Percentiles rank a stretch among this genome's conserved stretches.
Evolutionary conservation across 2,113 vertebrate genomes (phyloP).

Genomic region (Poeciliopsis turrubarensis): DNA sequence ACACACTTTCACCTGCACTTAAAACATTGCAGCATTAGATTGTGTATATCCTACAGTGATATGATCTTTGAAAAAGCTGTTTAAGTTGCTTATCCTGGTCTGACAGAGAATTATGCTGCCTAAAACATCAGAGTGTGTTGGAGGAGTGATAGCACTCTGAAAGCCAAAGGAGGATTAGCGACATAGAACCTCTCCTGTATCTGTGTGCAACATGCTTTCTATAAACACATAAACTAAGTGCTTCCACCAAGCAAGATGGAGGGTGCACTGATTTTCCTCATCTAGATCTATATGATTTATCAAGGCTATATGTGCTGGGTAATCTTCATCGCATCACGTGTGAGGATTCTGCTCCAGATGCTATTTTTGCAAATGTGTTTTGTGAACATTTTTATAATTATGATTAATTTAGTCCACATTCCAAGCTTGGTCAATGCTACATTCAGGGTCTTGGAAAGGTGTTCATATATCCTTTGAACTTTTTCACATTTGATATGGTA

Average conservation of each 20-base stretch:
- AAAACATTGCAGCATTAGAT: conserved; percentile 18
- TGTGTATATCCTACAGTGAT: conserved; percentile 13
- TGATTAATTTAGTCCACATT: conserved; percentile 41
- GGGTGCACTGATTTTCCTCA: conserved; percentile 55
- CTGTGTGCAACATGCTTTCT: conserved; percentile 59
- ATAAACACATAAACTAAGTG: conserved; percentile 40
- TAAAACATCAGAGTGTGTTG: conserved; percentile 47
- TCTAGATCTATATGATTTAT: conserved; percentile 62
- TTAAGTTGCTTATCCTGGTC: conserved; percentile 62
- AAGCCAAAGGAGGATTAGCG: conserved; percentile 65
- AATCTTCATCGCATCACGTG: conserved; percentile 68
- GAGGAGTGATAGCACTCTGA: conserved; percentile 51
- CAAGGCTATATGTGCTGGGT: conserved; percentile 58
- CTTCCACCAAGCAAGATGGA: conserved; percentile 55
- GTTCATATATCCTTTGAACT: neutral
- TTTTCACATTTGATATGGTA: conserved; percentile 23
- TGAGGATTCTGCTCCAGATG: conserved; percentile 50
- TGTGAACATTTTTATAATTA: conserved; percentile 20
- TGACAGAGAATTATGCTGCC: conserved; percentile 53
- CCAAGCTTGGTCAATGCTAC: neutral
- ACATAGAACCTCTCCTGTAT: conserved; percentile 67
- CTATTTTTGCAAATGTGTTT: conserved; percentile 10
- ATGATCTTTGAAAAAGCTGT: conserved; percentile 52
- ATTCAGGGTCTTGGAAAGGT: neutral
- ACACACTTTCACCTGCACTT: conserved; percentile 9